phyloP scores from a whole-genome alignment of 1,140 invertebrate species.

The Chrysoperla carnea region DNA sequence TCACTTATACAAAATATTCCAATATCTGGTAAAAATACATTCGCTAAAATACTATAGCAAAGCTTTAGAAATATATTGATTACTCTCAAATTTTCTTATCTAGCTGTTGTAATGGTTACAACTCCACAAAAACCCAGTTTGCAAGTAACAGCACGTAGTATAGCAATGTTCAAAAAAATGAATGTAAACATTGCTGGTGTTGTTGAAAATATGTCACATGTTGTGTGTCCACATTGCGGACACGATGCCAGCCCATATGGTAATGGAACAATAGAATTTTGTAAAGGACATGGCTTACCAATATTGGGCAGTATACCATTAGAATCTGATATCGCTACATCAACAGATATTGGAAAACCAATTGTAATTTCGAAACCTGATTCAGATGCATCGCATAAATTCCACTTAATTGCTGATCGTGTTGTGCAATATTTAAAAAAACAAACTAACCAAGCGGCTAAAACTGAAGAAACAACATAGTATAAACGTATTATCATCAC shows the following conservation, averaged over 20 bases:
- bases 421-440: no score
- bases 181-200: conserved; percentile 64
- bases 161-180: conserved; percentile 64
- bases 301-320: conserved; percentile 61
- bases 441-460: no score
- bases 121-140: conserved; percentile 71
- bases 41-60: no score
- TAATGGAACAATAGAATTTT: conserved; percentile 29
- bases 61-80: no score
- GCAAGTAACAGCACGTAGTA: conserved; percentile 61
- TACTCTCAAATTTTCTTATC: conserved; percentile 7
- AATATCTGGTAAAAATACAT: conserved; percentile 39
- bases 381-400: conserved; percentile 10
- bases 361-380: conserved; percentile 52
- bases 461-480: no score
- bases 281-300: conserved; percentile 30
- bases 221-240: conserved; percentile 53
- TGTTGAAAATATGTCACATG: conserved; percentile 70
- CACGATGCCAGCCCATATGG: conserved; percentile 41
- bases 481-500: no score
- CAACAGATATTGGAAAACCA: conserved; percentile 59
- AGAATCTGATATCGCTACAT: conserved; percentile 44
- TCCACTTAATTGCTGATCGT: no score
- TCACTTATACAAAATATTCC: conserved; percentile 75
- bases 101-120: conserved; percentile 62